Base-by-base conservation (phyloP, 2,888 invertebrate genomes). In the Elmis aenea region DNA sequence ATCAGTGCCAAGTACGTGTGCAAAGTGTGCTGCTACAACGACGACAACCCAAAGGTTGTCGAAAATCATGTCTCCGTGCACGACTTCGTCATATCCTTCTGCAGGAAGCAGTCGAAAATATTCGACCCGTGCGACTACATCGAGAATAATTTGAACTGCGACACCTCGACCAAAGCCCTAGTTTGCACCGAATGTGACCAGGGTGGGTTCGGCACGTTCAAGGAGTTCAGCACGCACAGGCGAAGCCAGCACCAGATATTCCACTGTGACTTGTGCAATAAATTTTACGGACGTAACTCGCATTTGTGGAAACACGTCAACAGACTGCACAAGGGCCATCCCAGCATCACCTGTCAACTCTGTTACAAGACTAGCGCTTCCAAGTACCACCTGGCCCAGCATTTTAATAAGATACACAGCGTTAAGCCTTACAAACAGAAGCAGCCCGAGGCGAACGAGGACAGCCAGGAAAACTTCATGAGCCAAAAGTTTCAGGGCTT, bases 301-400 rank as follows among this genome's bases (percentile, higher is more conserved):
- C 77, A 77, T 48, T 52, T 77, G 6, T 77, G 77, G 77, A 77
- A 77, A 50, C 77, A 77, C 51, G 77, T 77, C 1, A 76, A 76
- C 49, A 64, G 76, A 23, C 67, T 75, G 6, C 77, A 77, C 51
- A 67, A 67, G 51, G 74, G 74, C 8, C 75, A 77, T 53, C 71
- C 71, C n/a, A 74, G 74, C 38, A 71, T 77, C 3, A 77, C 77
- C 0, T 77, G 77, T 49, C 70, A 72, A 22, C 62, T 74, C 24
- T 77, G 77, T 48, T 62, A 71, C 42, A 75, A 76, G 51, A 76
- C 76, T 0, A 75, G 75, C 30, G 76, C 76, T 0, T 75, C 75
- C 2, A 73, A 72, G 42, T 73, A 74, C 45, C 76, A 76, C 48
- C 57, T 77, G 2, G 65, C 70, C 1, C 73, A 74, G 18, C 77